Base-by-base conservation (phyloP, 2,113 vertebrate species). In the Athene cunicularia region DNA sequence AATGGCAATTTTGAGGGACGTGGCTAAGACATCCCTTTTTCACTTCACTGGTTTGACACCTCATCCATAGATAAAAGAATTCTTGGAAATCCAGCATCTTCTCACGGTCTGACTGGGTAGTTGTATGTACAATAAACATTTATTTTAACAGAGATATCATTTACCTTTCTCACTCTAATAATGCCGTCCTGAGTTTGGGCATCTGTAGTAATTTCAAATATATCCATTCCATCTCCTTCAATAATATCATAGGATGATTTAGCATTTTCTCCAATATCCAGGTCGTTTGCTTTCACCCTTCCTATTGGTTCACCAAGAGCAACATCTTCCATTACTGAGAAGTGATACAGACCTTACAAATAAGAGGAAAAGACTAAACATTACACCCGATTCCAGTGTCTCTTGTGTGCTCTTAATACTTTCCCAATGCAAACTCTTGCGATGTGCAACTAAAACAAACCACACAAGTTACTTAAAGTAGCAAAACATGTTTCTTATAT, bases 251-350 rank as follows among this genome's bases (percentile, higher is more conserved):
- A 99, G 1, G 98, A 99, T 0, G 99, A 99, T 91, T 98, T 99
- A 30, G 99, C 99, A 59, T 99, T 99, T 79, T 99, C 99, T 24
- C 99, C 99, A 59, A 98, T 98, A 96, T 99, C 99, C 93, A 99
- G 97, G 88, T 99, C 99, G 13, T 99, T 99, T 58, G 99, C 99
- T 93, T 98, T 99, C 82, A 99, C 99, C 74, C 98, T 99, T 95
- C 99, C 99, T 45, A 99, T 98, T 12, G 98, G 98, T 53, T 99
- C 99, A 50, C 99, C 99, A 22, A 99, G 95, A 58, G 98, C 97
- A 58, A 99, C 98, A 88, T 99, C 99, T 97, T 99, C 99, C 19
- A 99, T 98, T 74, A 99, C 98, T 64, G 99, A 98, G 98, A 99
- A 99, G 97, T 99, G 99, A 80, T 99, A 99, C 32, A 99, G 98